Evolutionary conservation across 1,140 invertebrate species (phyloP), one percentile per base, ranked within the genome.

Genomic region (Drosophila takahashii): DNA sequence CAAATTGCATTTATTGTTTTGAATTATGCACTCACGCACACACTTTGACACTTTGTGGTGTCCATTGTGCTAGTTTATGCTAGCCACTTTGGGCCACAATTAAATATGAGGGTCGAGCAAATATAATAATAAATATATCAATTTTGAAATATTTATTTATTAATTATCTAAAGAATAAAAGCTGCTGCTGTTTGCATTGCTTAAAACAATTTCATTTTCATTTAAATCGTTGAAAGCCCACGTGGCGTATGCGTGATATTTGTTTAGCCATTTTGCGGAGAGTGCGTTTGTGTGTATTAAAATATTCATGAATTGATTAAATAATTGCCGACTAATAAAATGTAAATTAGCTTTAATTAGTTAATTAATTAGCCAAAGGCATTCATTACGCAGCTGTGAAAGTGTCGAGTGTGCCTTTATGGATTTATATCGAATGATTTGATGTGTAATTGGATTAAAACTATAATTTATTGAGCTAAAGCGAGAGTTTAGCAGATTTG

Each of bases 241-340:
- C 50, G 29, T 42, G 34, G 50, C 70, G 57, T 73, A 79, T 62
- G 58, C 73, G 36, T 53, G 13, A 62, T 79, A 75, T 85, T 71
- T 80, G 59, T 47, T 75, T 62, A 65, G 42, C 53, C 53, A 72
- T 71, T 72, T 67, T 65, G 36, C 42, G 44, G 59, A 11, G 2
- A 26, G 42, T 57, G 69, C 60, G 52, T 42, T 45, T n/a, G 45
- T 48, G 41, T 56, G 71, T 41, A 56, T 58, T 76, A 44, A 60
- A 77, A 67, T 77, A 81, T 81, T 70, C 62, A 86, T 65, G 51
- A 81, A 57, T 70, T 60, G 66, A 60, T 87, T 85, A 45, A 74
- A 86, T 78, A 85, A 85, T 85, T 81, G 69, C 61, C 69, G 36
- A 37, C 69, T 78, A 87, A 81, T 85, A 74, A 78, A 81, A 78